Base-by-base conservation (phyloP, 2,888 invertebrate genomes). In the Drosophila putrida region DNA sequence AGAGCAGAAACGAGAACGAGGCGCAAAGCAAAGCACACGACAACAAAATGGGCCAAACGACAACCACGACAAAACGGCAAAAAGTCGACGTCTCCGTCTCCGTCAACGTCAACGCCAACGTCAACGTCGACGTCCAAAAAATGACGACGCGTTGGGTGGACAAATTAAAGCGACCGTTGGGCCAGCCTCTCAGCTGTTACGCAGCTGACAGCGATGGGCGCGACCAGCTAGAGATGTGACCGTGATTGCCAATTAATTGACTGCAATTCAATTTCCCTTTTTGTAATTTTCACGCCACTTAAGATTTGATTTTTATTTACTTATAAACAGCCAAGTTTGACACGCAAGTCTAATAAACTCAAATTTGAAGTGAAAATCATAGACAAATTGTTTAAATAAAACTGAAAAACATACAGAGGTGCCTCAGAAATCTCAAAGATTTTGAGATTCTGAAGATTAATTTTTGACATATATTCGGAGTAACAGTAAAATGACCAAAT, bases 1-100 rank as follows among this genome's bases (percentile, higher is more conserved):
- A 62, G 43, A 61, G 39, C 66, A 54, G 49, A 69, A 53, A 65
- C 61, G 47, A 61, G 59, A 70, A 73, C 57, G 70, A 63, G 60
- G 69, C 74, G 74, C 60, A 60, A 74, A 78, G 62, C 70, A 59
- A 66, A 76, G 65, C 76, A 36, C 55, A 64, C 79, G 82, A 79
- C 84, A 75, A 75, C 77, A 73, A 81, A 74, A 82, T 84, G 87
- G 73, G 77, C 62, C 82, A 80, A 70, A 68, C 55, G 75, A 50
- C 74, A 74, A 53, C 33, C 27, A 58, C 57, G 63, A 20, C 53
- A 61, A 36, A 36, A 62, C 49, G 60, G 46, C 71, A 33, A 68
- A 62, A 62, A 57, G 68, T 61, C 54, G 6, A 57, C 74, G 66
- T 4, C 25, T 2, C 10, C 53, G 60, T 15, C 41, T 6, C 6